A percentile compares a stretch with the other conserved stretches of the same genome.
Conservation (phyloP, 1,140 invertebrate species). For the Probaryconus sp. region DNA sequence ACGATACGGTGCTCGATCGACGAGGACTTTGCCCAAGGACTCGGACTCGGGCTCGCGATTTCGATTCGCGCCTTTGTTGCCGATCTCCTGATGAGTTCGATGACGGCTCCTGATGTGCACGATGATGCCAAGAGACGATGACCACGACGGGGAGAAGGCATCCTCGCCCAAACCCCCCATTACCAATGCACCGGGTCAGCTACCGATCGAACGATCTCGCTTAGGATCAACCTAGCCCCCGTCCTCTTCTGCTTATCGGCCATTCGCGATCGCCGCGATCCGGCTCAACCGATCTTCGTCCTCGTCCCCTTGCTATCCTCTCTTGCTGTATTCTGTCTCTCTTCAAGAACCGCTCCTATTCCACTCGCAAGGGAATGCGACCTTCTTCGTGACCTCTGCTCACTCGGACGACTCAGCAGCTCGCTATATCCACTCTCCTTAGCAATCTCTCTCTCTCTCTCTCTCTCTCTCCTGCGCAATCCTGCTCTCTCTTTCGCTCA, state of each 20-base stretch:
- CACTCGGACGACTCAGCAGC: constrained; percentile 29
- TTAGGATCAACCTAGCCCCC: constrained; percentile 58
- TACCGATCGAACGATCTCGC: constrained; percentile 65
- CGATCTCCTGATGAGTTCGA: neutral
- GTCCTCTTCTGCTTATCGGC: constrained; percentile 53
- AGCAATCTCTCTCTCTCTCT: neutral
- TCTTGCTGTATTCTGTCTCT: neutral
- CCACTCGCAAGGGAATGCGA: constrained; percentile 43
- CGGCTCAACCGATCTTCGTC: constrained; percentile 22
- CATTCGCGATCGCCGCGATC: constrained; percentile 59
- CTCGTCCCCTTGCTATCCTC: constrained; percentile 5
- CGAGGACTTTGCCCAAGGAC: too few species aligned
- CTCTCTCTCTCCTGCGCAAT: constrained; percentile 1
- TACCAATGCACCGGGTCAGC: constrained; percentile 71
- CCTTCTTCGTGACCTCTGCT: constrained; percentile 54
- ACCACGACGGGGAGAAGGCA: constrained; percentile 75
- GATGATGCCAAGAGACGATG: constrained; percentile 67
- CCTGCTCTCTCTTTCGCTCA: constrained; percentile 1
- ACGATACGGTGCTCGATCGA: constrained; percentile 19
- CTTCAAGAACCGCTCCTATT: constrained; percentile 49
- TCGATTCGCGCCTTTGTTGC: too few species aligned
- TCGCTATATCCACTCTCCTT: constrained; percentile 23
- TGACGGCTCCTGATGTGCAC: constrained; percentile 63
- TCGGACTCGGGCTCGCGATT: too few species aligned
- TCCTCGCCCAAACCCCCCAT: constrained; percentile 77